Base-by-base conservation (phyloP, 2,888 invertebrate species). In the Drosophila planitibia region DNA sequence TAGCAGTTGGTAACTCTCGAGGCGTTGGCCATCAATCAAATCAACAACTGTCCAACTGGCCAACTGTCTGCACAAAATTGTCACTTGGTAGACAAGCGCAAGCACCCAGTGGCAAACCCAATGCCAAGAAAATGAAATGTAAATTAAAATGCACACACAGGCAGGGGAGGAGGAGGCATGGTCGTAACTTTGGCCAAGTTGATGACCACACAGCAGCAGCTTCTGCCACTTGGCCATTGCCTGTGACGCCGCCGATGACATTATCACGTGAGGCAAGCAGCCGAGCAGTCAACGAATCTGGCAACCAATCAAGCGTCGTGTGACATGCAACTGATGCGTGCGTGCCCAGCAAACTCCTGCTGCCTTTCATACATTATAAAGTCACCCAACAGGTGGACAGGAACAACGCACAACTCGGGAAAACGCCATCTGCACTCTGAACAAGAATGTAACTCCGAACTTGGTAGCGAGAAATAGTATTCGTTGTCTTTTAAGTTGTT, bases 301-400 rank as follows among this genome's bases (percentile, higher is more conserved):
- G 89, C 90, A 85, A 90, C 85, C 88, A 85, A 85, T 85, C 85
- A 85, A 88, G 79, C 90, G 83, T 76, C 85, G 88, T 88, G 89
- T 85, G 90, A 85, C 90, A 85, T 90, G 85, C 90, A 88, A 85
- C 81, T 83, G 90, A 76, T 66, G 90, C 70, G 79, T 79, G 88
- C 81, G 90, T 88, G 89, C 85, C 79, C 76, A 55, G 37, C 59
- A 65, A 54, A 70, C 65, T 67, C 60, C 57, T 28, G 77, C 68
- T 55, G 68, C 67, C 53, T 32, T 60, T 60, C 73, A 71, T 80
- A 81, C 81, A 82, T 81, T 83, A 81, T 78, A 68, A 75, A 85
- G 74, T 64, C 68, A 52, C 49, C 63, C 68, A 75, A 72, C 79
- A 66, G 72, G 64, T 44, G 39, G 39, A 22, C 22, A 61, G 28